Conservation (phyloP, 2,888 invertebrate genomes). For the Opisthograptis luteolata region DNA sequence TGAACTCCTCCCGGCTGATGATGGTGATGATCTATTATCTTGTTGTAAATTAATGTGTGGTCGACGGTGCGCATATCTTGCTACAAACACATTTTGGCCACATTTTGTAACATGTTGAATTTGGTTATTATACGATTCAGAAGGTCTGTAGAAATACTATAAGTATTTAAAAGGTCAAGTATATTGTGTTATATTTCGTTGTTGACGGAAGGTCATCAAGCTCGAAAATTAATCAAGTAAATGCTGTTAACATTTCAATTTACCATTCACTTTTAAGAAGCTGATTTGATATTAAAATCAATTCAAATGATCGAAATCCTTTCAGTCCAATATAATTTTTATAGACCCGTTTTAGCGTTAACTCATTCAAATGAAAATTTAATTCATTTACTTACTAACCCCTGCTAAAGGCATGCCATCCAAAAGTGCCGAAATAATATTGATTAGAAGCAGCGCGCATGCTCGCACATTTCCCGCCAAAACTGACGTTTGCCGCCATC, state of each 20-base stretch:
- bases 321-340: constrained; percentile 2
- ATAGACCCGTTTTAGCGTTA: constrained; percentile 4
- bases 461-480: constrained; percentile 68
- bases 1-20: too few species aligned
- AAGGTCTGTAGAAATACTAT: too few species aligned
- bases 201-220: too few species aligned
- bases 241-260: constrained; percentile 1
- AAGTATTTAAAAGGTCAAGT: too few species aligned
- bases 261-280: not conserved
- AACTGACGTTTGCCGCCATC: constrained; percentile 56
- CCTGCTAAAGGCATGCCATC: constrained; percentile 45
- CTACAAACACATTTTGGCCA: too few species aligned
- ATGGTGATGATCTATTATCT: too few species aligned
- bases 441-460: constrained; percentile 66
- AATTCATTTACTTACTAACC: constrained; percentile 25
- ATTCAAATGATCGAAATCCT: not conserved
- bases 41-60: too few species aligned
- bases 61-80: too few species aligned
- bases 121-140: too few species aligned
- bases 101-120: too few species aligned
- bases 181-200: too few species aligned
- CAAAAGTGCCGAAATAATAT: constrained; percentile 57
- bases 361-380: constrained; percentile 14
- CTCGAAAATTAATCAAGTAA: too few species aligned
- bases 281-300: not conserved